Evolutionary conservation across 2,888 invertebrate genomes (phyloP), one percentile per base, ranked within the genome.

Genomic region (Eupeodes luniger): DNA sequence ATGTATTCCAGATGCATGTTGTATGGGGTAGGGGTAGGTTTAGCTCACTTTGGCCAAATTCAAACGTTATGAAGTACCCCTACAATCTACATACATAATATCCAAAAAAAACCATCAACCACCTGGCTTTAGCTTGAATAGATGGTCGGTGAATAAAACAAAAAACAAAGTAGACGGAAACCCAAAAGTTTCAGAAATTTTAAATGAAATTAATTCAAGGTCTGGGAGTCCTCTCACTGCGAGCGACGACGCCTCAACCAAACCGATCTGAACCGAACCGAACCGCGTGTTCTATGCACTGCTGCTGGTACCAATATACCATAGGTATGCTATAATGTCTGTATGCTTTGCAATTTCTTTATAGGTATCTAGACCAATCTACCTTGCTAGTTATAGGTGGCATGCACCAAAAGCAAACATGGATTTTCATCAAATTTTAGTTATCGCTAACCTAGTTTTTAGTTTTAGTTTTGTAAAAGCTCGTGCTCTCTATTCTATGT

Each of bases 401-500:
- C 61, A 47, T 44, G 64, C 66, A 66, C 49, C 51, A 40, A 51
- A 27, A 62, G 44, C 53, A 19, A 64, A 14, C 61, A 69, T 76
- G 81, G 61, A 81, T 64, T 81, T 85, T 59, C 61, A 85, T 81
- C 72, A 85, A 78, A 81, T 72, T 67, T 74, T 53, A 81, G 81
- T 85, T 81, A 81, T 81, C 81, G 76, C 64, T 81, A 85, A 85
- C 53, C 70, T 40, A 70, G 70, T 70, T 85, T 85, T 70, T 47
- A 57, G 70, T 64, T 76, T 66, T 53, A 66, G 61, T 62, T 11
- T 36, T 67, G 82, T 59, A 36, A 83, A 75, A 70, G 70, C 55
- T 34, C n/a, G 40, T 69, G 55, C 12, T 57, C 55, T 27, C 11
- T 67, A 5, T 40, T 40, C 6, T 40, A 5, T 40, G 40, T 40